Percentiles rank a stretch among this genome's conserved stretches.
Evolutionary conservation across 1,140 invertebrate species (phyloP).

Genomic region (Leptinotarsa defecta): DNA sequence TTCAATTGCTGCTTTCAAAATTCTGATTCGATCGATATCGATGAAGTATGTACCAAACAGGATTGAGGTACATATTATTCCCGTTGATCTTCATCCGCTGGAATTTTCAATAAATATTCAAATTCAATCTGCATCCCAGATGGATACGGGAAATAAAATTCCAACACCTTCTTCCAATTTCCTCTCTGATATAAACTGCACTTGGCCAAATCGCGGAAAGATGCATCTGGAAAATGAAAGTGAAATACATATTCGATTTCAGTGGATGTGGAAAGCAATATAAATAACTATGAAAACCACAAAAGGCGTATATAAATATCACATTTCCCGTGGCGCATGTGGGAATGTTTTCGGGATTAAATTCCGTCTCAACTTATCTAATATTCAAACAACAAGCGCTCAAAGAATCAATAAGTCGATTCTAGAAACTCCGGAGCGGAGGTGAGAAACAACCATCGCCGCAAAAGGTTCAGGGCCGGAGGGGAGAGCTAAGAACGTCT

Average conservation of each 20-base stretch:
- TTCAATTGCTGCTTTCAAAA: no score
- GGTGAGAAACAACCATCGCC: neutral
- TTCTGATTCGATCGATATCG: no score
- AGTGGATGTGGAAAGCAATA: conserved; percentile 17
- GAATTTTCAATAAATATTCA: no score
- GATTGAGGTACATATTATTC: no score
- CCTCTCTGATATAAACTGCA: no score
- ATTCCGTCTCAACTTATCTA: conserved; percentile 46
- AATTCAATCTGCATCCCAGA: no score
- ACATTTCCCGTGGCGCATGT: conserved; percentile 38
- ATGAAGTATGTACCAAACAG: no score
- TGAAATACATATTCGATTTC: conserved; percentile 13
- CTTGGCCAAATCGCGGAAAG: no score
- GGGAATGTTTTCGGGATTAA: conserved; percentile 42
- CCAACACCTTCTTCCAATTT: no score
- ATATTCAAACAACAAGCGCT: conserved; percentile 47
- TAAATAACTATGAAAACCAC: conserved; percentile 35
- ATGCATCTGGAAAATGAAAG: conserved; percentile 5
- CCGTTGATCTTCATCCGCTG: no score
- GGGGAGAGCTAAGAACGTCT: neutral
- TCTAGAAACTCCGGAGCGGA: conserved; percentile 12
- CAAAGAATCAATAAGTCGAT: conserved; percentile 45
- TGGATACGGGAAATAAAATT: no score
- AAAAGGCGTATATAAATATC: conserved; percentile 41
- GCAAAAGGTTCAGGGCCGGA: no score